Conservation (phyloP, 2,113 vertebrate genomes). For the Alectura lathami region DNA sequence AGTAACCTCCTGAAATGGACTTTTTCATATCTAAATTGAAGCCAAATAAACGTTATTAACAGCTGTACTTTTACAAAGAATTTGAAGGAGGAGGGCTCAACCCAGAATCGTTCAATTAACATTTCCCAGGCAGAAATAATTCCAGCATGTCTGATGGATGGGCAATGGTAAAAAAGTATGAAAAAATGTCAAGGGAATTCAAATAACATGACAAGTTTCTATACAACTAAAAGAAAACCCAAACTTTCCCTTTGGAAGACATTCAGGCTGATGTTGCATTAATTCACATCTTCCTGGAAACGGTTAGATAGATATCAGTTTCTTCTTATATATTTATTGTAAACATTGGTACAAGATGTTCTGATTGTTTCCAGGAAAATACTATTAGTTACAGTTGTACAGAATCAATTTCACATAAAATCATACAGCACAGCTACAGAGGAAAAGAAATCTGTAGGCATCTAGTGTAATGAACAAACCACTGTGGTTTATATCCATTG, state of each 20-base stretch:
- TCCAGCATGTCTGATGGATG: not conserved
- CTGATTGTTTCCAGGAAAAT: conserved; percentile 70
- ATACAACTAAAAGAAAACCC: conserved; percentile 16
- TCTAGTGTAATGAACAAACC: conserved; percentile 45
- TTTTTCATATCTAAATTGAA: conserved; percentile 68
- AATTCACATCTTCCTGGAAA: conserved; percentile 39
- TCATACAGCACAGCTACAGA: conserved; percentile 10
- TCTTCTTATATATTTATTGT: conserved; percentile 57
- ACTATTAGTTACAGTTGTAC: conserved; percentile 66
- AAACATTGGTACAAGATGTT: conserved; percentile 70
- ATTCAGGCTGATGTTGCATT: not conserved
- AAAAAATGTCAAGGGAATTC: not conserved
- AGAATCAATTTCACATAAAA: conserved; percentile 67
- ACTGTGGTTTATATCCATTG: conserved; percentile 28
- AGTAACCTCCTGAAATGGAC: conserved; percentile 42
- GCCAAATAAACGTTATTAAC: conserved; percentile 67
- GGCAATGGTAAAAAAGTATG: not conserved
- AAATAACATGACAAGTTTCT: not conserved
- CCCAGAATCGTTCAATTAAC: conserved; percentile 26
- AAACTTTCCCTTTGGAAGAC: conserved; percentile 11
- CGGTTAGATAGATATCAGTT: conserved; percentile 58
- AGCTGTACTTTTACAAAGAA: conserved; percentile 50
- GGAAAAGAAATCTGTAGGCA: conserved; percentile 26
- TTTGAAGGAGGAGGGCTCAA: conserved; percentile 16
- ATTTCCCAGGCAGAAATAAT: conserved; percentile 27